These are phyloP conservation scores for Corapipo altera DNA, from an alignment of 2,113 vertebrate species.

Conservation along the genomic window DNA sequence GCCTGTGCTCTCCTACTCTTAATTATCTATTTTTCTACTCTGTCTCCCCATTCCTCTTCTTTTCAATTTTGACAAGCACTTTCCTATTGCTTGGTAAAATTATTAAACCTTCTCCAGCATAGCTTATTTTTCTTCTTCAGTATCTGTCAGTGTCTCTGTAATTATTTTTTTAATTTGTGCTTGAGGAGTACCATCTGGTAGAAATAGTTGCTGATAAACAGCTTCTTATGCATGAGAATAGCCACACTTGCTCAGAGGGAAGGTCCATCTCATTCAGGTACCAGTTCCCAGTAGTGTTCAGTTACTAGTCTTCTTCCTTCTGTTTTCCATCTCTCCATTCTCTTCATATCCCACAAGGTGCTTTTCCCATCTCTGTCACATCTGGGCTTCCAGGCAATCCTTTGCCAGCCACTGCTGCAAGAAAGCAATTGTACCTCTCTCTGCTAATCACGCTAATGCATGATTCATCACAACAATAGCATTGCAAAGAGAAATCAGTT, in stretches of 20 bases:
- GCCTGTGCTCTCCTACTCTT: neutral
- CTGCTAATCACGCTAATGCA: neutral
- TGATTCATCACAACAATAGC: neutral
- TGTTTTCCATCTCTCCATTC: neutral
- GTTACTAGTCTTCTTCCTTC: neutral
- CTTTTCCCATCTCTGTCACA: neutral
- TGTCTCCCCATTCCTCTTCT: neutral
- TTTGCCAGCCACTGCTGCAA: neutral
- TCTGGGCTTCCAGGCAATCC: neutral
- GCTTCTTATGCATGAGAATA: neutral
- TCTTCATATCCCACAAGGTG: neutral
- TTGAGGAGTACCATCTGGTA: neutral
- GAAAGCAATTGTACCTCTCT: neutral
- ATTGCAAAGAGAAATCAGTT: neutral
- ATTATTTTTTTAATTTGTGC: neutral
- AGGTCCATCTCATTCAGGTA: neutral
- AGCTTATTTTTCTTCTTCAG: neutral
- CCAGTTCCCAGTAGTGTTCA: neutral
- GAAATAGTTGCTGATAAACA: neutral
- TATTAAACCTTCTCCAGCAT: neutral
- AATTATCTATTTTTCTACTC: neutral
- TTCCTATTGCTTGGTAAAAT: neutral
- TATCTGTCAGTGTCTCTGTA: neutral
- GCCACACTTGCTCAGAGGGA: neutral
- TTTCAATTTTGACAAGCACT: neutral